phyloP scores from a whole-genome alignment of 2,113 vertebrate genomes.

The Pseudorasbora parva region DNA sequence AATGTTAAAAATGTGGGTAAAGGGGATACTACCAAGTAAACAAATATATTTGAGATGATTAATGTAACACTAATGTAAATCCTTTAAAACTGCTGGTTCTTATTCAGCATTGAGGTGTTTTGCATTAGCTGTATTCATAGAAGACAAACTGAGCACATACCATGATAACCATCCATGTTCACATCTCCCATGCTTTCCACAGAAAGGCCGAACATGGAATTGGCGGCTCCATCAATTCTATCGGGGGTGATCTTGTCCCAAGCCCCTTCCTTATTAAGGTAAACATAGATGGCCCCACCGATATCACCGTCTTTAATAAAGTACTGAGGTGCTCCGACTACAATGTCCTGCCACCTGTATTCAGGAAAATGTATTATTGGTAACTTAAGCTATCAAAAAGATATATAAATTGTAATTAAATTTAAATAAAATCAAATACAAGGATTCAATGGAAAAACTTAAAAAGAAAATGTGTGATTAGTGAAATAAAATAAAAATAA shows the following conservation, averaged over 20 bases:
- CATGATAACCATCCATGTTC: slow-evolving; percentile 84
- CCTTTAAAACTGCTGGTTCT: neutral
- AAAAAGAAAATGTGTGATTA: neutral
- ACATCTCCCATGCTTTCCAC: slow-evolving; percentile 90
- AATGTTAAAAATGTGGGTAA: neutral
- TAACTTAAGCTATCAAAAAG: neutral
- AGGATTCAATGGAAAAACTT: neutral
- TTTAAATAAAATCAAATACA: neutral
- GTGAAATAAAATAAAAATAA: neutral
- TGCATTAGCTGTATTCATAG: neutral
- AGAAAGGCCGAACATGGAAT: slow-evolving; percentile 95
- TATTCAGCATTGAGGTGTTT: neutral
- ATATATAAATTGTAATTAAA: neutral
- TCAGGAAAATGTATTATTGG: neutral
- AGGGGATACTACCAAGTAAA: neutral
- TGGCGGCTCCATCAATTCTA: slow-evolving; percentile 83
- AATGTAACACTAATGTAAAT: too few species aligned
- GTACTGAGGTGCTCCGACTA: slow-evolving; percentile 94
- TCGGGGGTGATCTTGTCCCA: slow-evolving; percentile 81
- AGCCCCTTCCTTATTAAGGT: slow-evolving; percentile 84
- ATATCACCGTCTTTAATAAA: slow-evolving; percentile 87
- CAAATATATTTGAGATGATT: neutral
- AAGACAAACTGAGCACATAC: slow-evolving; percentile 60
- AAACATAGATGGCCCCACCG: slow-evolving; percentile 91
- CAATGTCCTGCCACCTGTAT: slow-evolving; percentile 92